phyloP scores from a whole-genome alignment of 2,888 invertebrate genomes.

The Acleris laterana region DNA sequence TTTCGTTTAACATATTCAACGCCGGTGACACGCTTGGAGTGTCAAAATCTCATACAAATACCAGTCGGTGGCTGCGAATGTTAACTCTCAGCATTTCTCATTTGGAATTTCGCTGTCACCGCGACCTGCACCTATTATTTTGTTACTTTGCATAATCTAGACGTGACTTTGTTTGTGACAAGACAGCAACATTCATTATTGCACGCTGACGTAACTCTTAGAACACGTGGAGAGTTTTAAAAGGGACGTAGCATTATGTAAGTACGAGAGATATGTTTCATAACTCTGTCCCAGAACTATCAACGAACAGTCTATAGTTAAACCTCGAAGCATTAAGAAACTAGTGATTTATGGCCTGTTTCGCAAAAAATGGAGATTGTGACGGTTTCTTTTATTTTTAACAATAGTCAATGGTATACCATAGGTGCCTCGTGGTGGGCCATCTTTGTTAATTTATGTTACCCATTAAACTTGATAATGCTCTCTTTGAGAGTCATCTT shows the following conservation, averaged over 20 bases:
- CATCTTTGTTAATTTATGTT: conserved; percentile 21
- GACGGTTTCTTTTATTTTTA: conserved; percentile 17
- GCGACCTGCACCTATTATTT: conserved; percentile 9
- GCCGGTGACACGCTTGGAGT: too few species aligned
- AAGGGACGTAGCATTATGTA: too few species aligned
- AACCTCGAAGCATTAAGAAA: background rate
- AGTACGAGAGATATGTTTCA: too few species aligned
- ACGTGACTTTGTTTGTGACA: conserved; percentile 13
- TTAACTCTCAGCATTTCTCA: conserved; percentile 8
- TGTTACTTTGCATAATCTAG: conserved; percentile 15
- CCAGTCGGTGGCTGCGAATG: background rate
- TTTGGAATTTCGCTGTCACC: conserved; percentile 18
- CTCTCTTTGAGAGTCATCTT: conserved; percentile 11
- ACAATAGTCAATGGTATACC: conserved; percentile 19
- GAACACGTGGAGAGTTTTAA: too few species aligned
- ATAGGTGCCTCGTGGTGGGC: conserved; percentile 19
- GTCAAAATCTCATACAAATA: too few species aligned
- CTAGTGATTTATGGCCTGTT: conserved; percentile 30
- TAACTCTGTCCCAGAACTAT: too few species aligned
- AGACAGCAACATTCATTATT: conserved; percentile 14
- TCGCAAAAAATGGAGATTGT: conserved; percentile 31
- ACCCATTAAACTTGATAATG: conserved; percentile 24
- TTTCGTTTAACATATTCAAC: background rate
- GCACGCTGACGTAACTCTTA: too few species aligned
- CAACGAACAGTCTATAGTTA: too few species aligned